phyloP scores from a whole-genome alignment of 2,797 vertebrate genomes.

The Adrianichthys oophorus region DNA sequence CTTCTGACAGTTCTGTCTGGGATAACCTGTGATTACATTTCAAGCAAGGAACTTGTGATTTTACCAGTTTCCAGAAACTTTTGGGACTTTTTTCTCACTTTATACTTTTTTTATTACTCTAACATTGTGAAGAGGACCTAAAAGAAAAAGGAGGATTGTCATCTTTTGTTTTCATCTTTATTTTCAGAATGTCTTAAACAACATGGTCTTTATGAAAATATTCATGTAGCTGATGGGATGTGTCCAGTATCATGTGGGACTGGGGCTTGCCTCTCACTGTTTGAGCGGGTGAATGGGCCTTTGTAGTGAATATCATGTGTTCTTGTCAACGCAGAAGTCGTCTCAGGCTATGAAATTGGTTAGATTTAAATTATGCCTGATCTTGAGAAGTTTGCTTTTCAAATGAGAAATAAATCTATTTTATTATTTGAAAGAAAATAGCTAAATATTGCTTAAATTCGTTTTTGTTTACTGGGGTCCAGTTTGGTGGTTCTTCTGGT shows the following conservation, averaged over 20 bases:
- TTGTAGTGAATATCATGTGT: not conserved
- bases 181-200: not conserved
- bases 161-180: constrained; percentile 7
- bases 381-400: constrained; percentile 19
- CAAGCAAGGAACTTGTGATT: constrained; percentile 20
- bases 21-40: constrained; percentile 16
- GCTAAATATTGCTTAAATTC: no score
- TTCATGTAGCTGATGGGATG: constrained; percentile 30
- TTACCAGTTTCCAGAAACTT: constrained; percentile 11
- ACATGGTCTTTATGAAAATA: not conserved
- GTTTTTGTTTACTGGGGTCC: constrained; percentile 26
- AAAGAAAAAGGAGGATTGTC: constrained; percentile 8
- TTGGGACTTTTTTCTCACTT: constrained; percentile 26
- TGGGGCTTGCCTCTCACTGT: constrained; percentile 7
- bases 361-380: constrained; percentile 15
- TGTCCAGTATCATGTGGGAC: constrained; percentile 30
- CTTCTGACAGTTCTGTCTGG: constrained; percentile 27
- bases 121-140: constrained; percentile 17
- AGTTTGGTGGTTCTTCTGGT: constrained; percentile 41
- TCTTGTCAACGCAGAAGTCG: constrained; percentile 10
- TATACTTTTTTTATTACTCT: not conserved
- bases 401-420: constrained; percentile 1
- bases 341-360: constrained; percentile 9
- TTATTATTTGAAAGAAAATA: no score
- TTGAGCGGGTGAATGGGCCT: constrained; percentile 4